phyloP scores from a whole-genome alignment of 2,113 vertebrate species.

The Connochaetes taurinus region DNA sequence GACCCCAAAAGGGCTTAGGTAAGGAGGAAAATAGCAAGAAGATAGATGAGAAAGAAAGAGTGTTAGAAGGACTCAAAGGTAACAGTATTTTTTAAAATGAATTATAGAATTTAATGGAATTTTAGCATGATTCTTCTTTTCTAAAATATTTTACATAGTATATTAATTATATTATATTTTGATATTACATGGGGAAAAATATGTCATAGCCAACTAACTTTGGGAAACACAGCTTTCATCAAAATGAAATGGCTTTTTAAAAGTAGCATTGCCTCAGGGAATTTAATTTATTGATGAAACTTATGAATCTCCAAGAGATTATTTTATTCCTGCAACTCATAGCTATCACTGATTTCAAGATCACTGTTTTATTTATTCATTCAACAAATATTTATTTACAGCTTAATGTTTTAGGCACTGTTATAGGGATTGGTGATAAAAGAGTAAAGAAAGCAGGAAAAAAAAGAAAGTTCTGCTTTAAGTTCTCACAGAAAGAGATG shows the following conservation, averaged over 20 bases:
- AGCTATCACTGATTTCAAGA: neutral
- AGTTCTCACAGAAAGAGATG: neutral
- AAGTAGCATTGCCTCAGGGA: neutral
- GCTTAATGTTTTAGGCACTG: neutral
- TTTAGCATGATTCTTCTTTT: neutral
- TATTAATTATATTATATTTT: neutral
- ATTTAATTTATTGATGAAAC: neutral
- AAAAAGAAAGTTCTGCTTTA: neutral
- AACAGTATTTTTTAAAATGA: neutral
- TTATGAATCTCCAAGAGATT: neutral
- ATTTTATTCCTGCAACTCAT: neutral
- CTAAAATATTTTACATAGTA: neutral
- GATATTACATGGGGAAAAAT: neutral
- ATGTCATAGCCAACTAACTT: neutral
- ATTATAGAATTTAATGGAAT: neutral
- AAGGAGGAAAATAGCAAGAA: neutral
- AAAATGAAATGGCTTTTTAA: neutral
- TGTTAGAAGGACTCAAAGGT: neutral
- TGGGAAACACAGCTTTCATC: neutral
- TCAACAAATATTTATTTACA: neutral
- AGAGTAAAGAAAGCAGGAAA: neutral
- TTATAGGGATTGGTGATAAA: neutral
- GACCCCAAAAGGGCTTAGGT: neutral
- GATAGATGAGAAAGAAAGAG: neutral
- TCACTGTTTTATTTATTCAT: neutral